Conservation (phyloP, 2,113 vertebrate genomes). For the Etheostoma spectabile region DNA sequence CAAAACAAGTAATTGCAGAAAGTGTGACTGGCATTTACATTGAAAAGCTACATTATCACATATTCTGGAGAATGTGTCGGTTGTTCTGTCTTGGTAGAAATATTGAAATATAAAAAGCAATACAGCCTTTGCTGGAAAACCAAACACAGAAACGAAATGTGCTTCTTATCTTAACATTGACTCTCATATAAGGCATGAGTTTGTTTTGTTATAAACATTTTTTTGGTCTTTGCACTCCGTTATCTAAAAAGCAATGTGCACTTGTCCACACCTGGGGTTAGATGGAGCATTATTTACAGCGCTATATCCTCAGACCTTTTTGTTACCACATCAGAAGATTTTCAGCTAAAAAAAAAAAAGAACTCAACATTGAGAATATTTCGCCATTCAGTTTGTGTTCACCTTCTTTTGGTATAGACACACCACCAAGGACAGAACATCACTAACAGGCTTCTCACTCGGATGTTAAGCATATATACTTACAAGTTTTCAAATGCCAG, state of each 20-base stretch:
- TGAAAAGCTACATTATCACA: slow-evolving; percentile 72
- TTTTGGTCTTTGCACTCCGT: slow-evolving; percentile 81
- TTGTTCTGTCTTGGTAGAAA: slow-evolving; percentile 75
- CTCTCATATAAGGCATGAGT: slow-evolving; percentile 86
- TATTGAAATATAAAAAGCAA: slow-evolving; percentile 79
- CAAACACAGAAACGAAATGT: slow-evolving; percentile 82
- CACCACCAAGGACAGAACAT: slow-evolving; percentile 78
- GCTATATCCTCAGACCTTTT: slow-evolving; percentile 74
- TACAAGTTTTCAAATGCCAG: slow-evolving; percentile 77
- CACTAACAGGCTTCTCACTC: slow-evolving; percentile 76
- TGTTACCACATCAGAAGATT: slow-evolving; percentile 68
- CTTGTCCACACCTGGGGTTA: slow-evolving; percentile 82
- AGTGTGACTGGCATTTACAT: slow-evolving; percentile 72
- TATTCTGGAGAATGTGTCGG: slow-evolving; percentile 66
- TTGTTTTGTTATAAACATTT: slow-evolving; percentile 81
- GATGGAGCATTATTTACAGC: slow-evolving; percentile 87
- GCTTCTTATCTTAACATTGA: slow-evolving; percentile 85
- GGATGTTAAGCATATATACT: slow-evolving; percentile 79
- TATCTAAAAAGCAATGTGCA: slow-evolving; percentile 85
- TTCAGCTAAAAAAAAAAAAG: slow-evolving; percentile 63
- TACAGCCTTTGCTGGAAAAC: slow-evolving; percentile 68
- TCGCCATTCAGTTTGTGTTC: slow-evolving; percentile 70
- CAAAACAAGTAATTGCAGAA: slow-evolving; percentile 67
- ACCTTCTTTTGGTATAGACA: slow-evolving; percentile 77
- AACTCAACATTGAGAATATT: slow-evolving; percentile 70